These are phyloP conservation scores for Crossocerus cetratus DNA, from an alignment of 2,888 invertebrate species.

Conservation along the genomic window DNA sequence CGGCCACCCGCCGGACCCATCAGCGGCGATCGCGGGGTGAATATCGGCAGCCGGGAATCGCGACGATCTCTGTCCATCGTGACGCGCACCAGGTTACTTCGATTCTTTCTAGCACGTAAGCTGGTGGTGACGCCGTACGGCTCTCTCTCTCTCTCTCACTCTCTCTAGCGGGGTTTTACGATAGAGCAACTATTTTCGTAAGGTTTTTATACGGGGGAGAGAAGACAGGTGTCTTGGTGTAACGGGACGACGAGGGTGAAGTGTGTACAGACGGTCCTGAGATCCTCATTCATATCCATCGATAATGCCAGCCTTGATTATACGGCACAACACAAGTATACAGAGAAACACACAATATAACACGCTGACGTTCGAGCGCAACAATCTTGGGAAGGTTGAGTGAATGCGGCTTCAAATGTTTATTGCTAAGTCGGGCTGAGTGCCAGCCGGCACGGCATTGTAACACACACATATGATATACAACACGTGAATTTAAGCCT, in stretches of 20 bases:
- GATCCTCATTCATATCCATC: conserved; percentile 51
- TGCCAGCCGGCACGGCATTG: too few relatives aligned
- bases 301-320: conserved; percentile 7
- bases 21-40: background rate
- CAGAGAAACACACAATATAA: too few relatives aligned
- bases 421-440: too few relatives aligned
- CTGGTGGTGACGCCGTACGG: background rate
- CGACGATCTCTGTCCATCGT: background rate
- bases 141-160: background rate
- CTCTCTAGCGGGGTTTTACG: conserved; percentile 57
- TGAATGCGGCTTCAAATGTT: too few relatives aligned
- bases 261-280: conserved; percentile 37
- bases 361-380: too few relatives aligned
- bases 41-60: too few relatives aligned
- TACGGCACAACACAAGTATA: too few relatives aligned
- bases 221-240: conserved; percentile 41
- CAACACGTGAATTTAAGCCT: conserved; percentile 38
- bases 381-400: too few relatives aligned
- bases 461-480: background rate
- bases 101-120: conserved; percentile 26
- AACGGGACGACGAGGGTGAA: conserved; percentile 38
- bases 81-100: conserved; percentile 3
- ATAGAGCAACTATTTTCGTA: conserved; percentile 72
- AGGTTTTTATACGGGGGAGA: conserved; percentile 68
- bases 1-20: background rate